Conservation (phyloP, 2,113 vertebrate genomes). For the Jacana jacana region DNA sequence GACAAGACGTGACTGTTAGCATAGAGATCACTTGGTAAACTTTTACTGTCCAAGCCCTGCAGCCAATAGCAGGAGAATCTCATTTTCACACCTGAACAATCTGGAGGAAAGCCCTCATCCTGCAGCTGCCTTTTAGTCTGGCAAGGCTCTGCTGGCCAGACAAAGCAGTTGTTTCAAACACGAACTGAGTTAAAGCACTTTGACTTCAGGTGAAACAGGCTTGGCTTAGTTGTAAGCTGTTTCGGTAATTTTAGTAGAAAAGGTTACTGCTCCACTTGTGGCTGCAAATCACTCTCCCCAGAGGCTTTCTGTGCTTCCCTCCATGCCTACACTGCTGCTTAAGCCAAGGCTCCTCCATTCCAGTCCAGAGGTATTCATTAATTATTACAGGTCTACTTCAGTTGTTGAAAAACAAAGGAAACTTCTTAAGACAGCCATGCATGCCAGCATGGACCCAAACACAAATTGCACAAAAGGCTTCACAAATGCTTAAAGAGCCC, state of each 20-base stretch:
- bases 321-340: neutral
- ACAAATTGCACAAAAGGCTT: neutral
- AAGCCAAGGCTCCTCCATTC: neutral
- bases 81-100: neutral
- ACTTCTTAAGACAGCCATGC: neutral
- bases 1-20: neutral
- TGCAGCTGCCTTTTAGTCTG: neutral
- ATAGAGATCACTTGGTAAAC: neutral
- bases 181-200: neutral
- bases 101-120: neutral
- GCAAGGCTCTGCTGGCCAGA: neutral
- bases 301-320: neutral
- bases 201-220: neutral
- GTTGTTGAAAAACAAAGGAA: neutral
- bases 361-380: neutral
- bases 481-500: neutral
- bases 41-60: neutral
- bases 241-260: neutral
- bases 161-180: neutral
- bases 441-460: neutral
- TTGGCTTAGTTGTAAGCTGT: neutral
- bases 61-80: neutral
- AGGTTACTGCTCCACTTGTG: neutral
- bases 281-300: neutral
- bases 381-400: neutral